phyloP scores from a whole-genome alignment of 2,113 vertebrate species.

The Sakesphorus luctuosus region DNA sequence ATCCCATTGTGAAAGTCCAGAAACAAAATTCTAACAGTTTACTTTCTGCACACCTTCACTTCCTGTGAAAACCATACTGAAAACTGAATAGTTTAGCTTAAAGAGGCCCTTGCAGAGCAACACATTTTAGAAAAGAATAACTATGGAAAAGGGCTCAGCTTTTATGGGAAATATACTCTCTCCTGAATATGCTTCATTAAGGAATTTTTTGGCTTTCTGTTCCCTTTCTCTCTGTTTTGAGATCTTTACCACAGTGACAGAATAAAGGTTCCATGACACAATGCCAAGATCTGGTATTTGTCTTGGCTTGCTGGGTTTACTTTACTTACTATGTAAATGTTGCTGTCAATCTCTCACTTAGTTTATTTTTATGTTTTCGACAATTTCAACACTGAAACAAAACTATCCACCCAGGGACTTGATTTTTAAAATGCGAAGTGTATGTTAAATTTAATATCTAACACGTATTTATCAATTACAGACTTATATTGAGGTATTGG shows the following conservation, averaged over 20 bases:
- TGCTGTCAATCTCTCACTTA: neutral
- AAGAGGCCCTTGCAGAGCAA: neutral
- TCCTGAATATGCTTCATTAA: neutral
- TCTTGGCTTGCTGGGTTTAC: neutral
- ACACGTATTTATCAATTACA: neutral
- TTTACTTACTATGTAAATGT: neutral
- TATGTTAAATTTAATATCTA: neutral
- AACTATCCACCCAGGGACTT: fast-evolving
- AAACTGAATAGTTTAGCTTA: neutral
- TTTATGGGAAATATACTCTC: neutral
- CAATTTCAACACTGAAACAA: neutral
- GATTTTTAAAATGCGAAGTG: neutral
- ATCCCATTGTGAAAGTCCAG: neutral
- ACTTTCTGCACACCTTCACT: neutral
- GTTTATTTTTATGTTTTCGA: neutral
- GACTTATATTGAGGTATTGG: neutral
- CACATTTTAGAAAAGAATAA: neutral
- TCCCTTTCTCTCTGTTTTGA: neutral
- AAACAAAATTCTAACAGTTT: neutral
- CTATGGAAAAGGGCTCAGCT: neutral
- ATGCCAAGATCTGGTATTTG: neutral
- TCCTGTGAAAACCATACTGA: neutral
- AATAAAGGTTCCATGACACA: neutral
- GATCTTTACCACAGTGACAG: neutral
- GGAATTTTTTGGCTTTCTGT: neutral